phyloP scores from a whole-genome alignment of 2,113 vertebrate species.

The Callipepla californica region DNA sequence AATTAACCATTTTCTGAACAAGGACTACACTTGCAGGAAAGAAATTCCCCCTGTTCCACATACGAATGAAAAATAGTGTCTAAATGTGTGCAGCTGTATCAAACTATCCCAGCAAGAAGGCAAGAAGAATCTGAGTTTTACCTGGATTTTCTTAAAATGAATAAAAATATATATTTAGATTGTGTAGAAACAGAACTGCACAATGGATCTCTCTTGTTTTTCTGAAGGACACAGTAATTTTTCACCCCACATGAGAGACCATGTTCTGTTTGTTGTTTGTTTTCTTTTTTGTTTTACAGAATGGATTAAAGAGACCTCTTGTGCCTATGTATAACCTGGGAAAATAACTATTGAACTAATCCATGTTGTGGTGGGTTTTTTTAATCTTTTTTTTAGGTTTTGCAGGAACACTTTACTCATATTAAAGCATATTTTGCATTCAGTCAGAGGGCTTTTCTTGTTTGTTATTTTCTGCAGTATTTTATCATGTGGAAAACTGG shows the following conservation, averaged over 20 bases:
- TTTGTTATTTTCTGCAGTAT: not conserved
- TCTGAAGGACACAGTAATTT: not conserved
- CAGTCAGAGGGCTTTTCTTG: not conserved
- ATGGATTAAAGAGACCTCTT: not conserved
- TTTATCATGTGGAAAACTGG: not conserved
- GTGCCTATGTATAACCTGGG: not conserved
- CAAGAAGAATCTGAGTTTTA: not conserved
- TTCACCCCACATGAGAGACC: not conserved
- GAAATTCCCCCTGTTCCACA: not conserved
- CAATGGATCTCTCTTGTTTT: not conserved
- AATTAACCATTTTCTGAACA: not conserved
- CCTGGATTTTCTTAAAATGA: not conserved
- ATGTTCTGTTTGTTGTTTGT: not conserved
- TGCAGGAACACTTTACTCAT: not conserved
- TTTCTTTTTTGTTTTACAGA: not conserved
- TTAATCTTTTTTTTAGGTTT: not conserved
- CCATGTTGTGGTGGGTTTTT: not conserved
- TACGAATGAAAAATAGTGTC: not conserved
- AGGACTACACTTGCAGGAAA: not conserved
- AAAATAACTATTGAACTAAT: constrained; percentile 37
- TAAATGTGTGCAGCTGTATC: rapidly evolving
- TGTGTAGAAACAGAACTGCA: not conserved
- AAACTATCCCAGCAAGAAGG: not conserved
- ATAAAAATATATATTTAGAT: not conserved
- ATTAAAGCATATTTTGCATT: not conserved